Evolutionary conservation across 2,888 invertebrate species (phyloP).

Genomic region (Troglohyphantes excavatus): DNA sequence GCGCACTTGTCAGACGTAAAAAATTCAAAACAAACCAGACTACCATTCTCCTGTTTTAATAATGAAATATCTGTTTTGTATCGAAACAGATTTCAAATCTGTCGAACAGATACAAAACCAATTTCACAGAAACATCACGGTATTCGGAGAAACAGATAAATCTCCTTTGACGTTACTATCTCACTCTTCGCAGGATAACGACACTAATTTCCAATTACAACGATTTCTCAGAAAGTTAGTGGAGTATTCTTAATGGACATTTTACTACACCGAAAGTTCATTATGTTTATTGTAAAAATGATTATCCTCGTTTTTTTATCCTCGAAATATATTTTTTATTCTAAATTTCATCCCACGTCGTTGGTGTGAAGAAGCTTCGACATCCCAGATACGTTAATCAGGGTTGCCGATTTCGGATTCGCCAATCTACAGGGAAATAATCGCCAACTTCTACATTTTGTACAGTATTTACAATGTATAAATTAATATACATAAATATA

Average conservation of each 20-base stretch:
- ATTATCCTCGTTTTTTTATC: conserved; percentile 34
- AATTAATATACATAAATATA: too few species aligned
- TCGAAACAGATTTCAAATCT: conserved; percentile 31
- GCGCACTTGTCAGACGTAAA: too few species aligned
- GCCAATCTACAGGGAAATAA: too few species aligned
- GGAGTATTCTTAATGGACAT: conserved; percentile 40
- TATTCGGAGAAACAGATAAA: background rate
- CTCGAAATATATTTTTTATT: background rate
- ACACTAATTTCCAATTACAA: conserved; percentile 38
- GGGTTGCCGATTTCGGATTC: too few species aligned
- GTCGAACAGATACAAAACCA: conserved; percentile 21
- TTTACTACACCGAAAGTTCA: conserved; percentile 54
- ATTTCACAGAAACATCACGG: conserved; percentile 9
- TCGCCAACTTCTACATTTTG: too few species aligned
- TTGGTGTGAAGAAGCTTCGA: conserved; percentile 16
- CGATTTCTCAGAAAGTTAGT: conserved; percentile 6
- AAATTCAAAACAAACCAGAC: too few species aligned
- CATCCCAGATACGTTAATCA: background rate
- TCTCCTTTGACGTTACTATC: background rate
- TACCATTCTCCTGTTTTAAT: too few species aligned
- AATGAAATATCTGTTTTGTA: too few species aligned
- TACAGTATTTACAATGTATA: too few species aligned
- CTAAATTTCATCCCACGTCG: conserved; percentile 20
- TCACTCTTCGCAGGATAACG: background rate
- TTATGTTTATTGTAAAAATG: conserved; percentile 71